Percentiles rank a stretch among this genome's conserved stretches.
Conservation (phyloP, 2,797 vertebrate genomes). For the Manis crassicaudata region DNA sequence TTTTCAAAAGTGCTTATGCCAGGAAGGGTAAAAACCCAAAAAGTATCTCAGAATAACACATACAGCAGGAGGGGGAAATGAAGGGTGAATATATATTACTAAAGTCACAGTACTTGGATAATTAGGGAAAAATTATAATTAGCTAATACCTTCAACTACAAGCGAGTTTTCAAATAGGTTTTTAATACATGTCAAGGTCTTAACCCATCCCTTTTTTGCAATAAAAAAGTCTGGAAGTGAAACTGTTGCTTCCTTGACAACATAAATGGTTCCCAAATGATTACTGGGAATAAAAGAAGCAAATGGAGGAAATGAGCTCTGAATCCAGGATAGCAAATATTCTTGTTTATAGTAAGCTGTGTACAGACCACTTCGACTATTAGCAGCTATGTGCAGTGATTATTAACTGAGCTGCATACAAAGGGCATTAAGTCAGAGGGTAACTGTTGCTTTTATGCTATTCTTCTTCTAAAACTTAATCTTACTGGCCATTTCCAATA, state of each 20-base stretch:
- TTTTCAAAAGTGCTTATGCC: slow-evolving; percentile 50
- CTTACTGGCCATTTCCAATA: background rate
- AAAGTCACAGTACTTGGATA: slow-evolving; percentile 31
- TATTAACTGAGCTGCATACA: background rate
- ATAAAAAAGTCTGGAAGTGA: slow-evolving; percentile 20
- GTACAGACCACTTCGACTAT: background rate
- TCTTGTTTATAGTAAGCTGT: background rate
- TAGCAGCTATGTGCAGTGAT: background rate
- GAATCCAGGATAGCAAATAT: background rate
- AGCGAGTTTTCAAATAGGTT: background rate
- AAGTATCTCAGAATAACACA: slow-evolving; percentile 18
- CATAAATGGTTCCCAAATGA: background rate
- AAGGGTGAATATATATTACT: background rate
- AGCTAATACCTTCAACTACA: background rate
- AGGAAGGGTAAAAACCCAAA: slow-evolving; percentile 48
- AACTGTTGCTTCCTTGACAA: background rate
- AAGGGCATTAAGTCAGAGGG: background rate
- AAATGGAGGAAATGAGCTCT: background rate
- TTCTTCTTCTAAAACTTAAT: background rate
- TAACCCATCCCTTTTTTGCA: background rate
- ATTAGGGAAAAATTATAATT: background rate
- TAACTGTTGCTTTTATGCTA: background rate
- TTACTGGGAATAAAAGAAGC: slow-evolving; percentile 18
- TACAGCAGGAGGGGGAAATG: background rate
- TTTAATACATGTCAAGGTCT: background rate